Conservation (phyloP, 1,140 invertebrate species). For the Sipha flava region DNA sequence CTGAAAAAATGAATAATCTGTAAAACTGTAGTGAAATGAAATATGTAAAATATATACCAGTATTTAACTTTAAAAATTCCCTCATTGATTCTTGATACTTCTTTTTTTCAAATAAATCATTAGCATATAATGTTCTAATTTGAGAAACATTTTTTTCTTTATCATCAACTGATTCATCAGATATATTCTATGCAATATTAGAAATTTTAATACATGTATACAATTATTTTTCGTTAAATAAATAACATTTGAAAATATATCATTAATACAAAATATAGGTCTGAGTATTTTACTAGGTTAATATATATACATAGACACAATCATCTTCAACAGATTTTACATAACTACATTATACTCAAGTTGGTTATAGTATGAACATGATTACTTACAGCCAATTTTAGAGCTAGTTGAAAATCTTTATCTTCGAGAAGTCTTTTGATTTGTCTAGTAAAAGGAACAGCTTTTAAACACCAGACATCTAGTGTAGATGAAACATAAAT, state of each 20-base stretch:
- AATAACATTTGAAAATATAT: no score
- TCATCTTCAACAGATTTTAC: no score
- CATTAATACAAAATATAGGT: no score
- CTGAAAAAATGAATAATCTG: constrained; percentile 49
- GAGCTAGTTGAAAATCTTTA: constrained; percentile 89
- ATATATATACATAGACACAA: no score
- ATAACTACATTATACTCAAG: no score
- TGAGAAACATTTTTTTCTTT: constrained; percentile 71
- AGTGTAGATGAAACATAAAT: constrained; percentile 79
- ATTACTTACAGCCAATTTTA: constrained; percentile 74
- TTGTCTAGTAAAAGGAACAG: constrained; percentile 70
- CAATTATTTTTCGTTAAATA: no score
- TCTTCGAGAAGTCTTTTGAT: constrained; percentile 70
- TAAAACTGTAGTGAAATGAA: no score
- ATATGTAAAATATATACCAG: constrained; percentile 50
- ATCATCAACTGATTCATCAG: constrained; percentile 69
- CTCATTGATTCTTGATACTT: constrained; percentile 83
- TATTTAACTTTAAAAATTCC: constrained; percentile 77
- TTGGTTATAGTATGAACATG: no score
- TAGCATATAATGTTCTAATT: constrained; percentile 83
- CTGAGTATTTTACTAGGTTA: no score
- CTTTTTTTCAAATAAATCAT: constrained; percentile 81
- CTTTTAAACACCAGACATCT: constrained; percentile 75
- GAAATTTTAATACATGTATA: background rate
- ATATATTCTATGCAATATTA: constrained; percentile 58